phyloP scores from a whole-genome alignment of 2,888 invertebrate genomes.

The Bellardia bayeri region DNA sequence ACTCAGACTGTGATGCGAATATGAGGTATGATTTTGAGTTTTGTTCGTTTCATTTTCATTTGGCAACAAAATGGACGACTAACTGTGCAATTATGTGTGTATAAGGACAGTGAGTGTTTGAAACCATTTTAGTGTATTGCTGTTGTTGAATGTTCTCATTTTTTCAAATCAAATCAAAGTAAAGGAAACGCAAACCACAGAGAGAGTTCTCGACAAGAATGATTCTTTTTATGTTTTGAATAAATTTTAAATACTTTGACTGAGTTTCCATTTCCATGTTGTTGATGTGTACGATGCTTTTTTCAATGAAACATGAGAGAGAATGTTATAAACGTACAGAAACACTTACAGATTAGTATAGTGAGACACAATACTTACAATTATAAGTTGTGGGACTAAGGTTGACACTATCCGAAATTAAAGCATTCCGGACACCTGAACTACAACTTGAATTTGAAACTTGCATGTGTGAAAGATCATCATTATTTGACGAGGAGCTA shows the following conservation, averaged over 20 bases:
- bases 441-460: slow-evolving; percentile 72
- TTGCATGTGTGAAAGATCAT: slow-evolving; percentile 55
- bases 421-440: slow-evolving; percentile 85
- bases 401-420: slow-evolving; percentile 91
- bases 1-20: slow-evolving; percentile 97
- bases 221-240: slow-evolving; percentile 71
- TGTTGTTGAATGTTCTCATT: neutral
- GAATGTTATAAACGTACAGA: neutral
- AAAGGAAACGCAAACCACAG: slow-evolving; percentile 90
- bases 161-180: slow-evolving; percentile 64
- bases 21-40: slow-evolving; percentile 70
- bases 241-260: slow-evolving; percentile 28
- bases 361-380: slow-evolving; percentile 77
- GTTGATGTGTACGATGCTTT: slow-evolving; percentile 40
- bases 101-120: slow-evolving; percentile 59
- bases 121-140: slow-evolving; percentile 39
- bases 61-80: slow-evolving; percentile 77
- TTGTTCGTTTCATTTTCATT: slow-evolving; percentile 7
- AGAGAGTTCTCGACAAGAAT: slow-evolving; percentile 88
- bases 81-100: slow-evolving; percentile 60
- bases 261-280: slow-evolving; percentile 57
- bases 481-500: slow-evolving; percentile 53
- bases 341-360: slow-evolving; percentile 8
- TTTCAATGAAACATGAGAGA: slow-evolving; percentile 45
- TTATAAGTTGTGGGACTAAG: slow-evolving; percentile 84